A percentile compares a stretch with the other conserved stretches of the same genome.
phyloP scores from a whole-genome alignment of 2,113 vertebrate species.

The Hassar affinis region DNA sequence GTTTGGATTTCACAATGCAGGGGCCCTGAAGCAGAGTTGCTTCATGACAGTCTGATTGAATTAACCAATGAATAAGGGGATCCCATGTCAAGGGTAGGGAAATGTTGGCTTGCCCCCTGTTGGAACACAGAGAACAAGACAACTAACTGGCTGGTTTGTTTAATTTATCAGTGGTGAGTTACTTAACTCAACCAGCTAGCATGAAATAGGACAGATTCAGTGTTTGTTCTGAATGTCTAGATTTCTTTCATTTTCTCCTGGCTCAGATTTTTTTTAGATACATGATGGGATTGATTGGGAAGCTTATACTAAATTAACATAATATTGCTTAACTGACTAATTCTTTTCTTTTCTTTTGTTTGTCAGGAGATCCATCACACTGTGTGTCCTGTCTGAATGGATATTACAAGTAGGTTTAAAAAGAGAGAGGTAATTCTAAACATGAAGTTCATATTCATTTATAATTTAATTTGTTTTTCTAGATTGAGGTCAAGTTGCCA shows the following conservation, averaged over 20 bases:
- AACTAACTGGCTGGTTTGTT: background rate
- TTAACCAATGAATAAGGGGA: slow-evolving; percentile 3
- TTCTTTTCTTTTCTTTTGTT: slow-evolving; percentile 29
- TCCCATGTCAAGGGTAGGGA: slow-evolving; percentile 5
- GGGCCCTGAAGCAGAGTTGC: background rate
- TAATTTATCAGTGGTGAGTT: background rate
- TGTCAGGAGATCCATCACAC: slow-evolving; percentile 53
- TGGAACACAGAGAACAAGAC: slow-evolving; percentile 47
- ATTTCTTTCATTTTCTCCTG: background rate
- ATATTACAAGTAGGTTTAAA: slow-evolving; percentile 67
- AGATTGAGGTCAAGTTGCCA: slow-evolving; percentile 80
- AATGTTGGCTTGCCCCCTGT: slow-evolving; percentile 60
- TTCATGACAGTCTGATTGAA: slow-evolving; percentile 2
- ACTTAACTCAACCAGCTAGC: background rate
- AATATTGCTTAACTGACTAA: background rate
- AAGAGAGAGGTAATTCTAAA: background rate
- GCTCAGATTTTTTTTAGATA: background rate
- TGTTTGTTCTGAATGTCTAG: background rate
- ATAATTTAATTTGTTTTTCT: slow-evolving; percentile 18
- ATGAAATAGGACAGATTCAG: background rate
- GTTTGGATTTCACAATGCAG: slow-evolving; percentile 13
- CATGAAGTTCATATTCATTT: background rate
- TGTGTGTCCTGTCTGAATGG: slow-evolving; percentile 66
- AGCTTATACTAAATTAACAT: background rate
- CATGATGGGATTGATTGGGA: background rate